Conservation (phyloP, 2,113 vertebrate species). For the Phylloscopus trochilus region DNA sequence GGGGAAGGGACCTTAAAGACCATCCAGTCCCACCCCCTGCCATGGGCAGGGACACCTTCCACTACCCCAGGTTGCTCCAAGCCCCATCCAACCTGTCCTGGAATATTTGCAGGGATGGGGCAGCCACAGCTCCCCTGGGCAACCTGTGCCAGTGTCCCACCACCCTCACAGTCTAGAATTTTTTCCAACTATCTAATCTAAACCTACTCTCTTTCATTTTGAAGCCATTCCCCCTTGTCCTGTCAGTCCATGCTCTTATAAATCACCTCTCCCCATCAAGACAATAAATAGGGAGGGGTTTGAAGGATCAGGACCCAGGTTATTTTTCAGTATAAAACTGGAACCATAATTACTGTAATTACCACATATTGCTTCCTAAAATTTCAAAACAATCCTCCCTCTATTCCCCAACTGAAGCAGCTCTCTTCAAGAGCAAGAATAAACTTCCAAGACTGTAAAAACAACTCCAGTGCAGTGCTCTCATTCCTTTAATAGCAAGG, state of each 20-base stretch:
- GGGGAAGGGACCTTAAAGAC: neutral
- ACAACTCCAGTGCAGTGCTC: constrained; percentile 21
- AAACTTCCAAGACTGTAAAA: constrained; percentile 61
- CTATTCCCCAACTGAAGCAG: constrained; percentile 40
- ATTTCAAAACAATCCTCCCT: constrained; percentile 4
- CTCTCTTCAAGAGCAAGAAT: constrained; percentile 47
- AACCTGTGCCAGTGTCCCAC: rapidly evolving
- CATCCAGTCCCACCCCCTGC: neutral
- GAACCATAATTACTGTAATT: neutral
- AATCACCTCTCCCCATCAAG: neutral
- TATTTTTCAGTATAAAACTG: neutral
- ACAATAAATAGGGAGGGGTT: neutral
- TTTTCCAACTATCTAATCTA: neutral
- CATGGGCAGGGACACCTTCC: neutral
- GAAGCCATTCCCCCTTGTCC: neutral
- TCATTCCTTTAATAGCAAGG: constrained; percentile 54
- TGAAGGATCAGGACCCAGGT: neutral
- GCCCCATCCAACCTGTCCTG: rapidly evolving
- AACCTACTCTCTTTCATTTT: neutral
- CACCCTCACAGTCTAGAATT: neutral
- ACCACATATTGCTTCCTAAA: neutral
- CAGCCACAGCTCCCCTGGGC: neutral
- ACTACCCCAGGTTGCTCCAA: neutral
- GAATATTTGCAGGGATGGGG: neutral
- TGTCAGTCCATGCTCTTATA: neutral